Evolutionary conservation across 2,797 vertebrate species (phyloP).

Genomic region (Argya squamiceps): DNA sequence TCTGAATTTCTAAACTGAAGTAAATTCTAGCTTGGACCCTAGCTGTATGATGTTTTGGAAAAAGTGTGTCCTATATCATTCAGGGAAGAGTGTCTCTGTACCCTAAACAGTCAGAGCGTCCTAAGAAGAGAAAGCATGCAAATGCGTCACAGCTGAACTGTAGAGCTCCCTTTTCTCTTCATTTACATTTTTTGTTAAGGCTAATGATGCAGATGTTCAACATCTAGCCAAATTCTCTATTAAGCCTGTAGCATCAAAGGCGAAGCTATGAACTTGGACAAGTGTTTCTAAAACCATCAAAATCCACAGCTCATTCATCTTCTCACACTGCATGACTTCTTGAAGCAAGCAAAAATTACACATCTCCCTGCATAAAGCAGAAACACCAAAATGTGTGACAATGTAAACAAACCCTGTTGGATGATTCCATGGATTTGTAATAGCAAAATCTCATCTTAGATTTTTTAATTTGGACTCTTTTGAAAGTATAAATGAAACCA

Average conservation of each 20-base stretch:
- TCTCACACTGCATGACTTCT: background rate
- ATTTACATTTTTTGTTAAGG: background rate
- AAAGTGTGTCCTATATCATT: background rate
- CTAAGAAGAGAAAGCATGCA: background rate
- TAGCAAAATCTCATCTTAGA: background rate
- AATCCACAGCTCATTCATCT: background rate
- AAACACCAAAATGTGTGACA: background rate
- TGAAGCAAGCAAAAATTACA: background rate
- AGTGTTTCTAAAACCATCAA: background rate
- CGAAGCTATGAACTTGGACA: background rate
- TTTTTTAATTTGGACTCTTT: background rate
- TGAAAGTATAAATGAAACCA: background rate
- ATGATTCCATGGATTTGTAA: background rate
- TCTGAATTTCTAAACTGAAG: background rate
- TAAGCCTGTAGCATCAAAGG: background rate
- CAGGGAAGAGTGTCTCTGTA: background rate
- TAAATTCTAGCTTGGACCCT: background rate
- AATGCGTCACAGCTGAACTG: background rate
- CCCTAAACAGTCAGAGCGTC: background rate
- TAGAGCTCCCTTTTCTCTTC: background rate
- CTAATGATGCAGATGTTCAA: background rate
- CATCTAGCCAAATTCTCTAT: background rate
- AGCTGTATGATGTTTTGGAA: background rate
- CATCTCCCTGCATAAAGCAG: background rate
- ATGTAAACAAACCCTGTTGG: background rate